Conservation (phyloP, 1,140 invertebrate species). For the Calliphora vicina region DNA sequence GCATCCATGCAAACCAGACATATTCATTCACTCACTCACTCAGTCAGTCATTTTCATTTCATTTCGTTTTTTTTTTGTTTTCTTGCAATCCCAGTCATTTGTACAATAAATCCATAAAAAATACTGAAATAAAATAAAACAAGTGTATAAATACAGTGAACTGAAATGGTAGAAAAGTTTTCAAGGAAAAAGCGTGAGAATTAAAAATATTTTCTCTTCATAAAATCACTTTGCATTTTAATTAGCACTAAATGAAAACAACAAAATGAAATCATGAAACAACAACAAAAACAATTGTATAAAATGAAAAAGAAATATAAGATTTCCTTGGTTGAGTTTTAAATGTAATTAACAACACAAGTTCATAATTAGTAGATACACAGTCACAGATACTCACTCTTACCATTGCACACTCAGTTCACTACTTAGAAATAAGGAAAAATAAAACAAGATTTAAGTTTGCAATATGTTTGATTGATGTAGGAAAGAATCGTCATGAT, state of each 20-base stretch:
- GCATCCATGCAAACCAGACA: conserved; percentile 7
- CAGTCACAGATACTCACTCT: too few species aligned
- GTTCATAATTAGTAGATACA: neutral
- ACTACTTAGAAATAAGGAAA: too few species aligned
- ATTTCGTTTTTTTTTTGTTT: neutral
- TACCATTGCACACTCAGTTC: too few species aligned
- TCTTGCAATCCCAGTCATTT: too few species aligned
- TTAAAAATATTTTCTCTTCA: neutral
- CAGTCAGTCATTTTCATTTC: neutral
- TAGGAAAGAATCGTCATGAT: too few species aligned
- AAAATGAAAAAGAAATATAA: neutral
- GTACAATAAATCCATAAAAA: too few species aligned
- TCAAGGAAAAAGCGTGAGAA: neutral
- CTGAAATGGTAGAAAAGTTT: neutral
- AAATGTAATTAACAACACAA: conserved; percentile 1
- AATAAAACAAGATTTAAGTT: too few species aligned
- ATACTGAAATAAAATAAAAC: neutral
- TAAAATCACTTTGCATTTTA: neutral
- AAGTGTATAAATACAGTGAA: neutral
- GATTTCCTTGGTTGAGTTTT: neutral
- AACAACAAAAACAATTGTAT: neutral
- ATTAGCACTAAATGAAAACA: neutral
- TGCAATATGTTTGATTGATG: too few species aligned
- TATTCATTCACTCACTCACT: neutral
- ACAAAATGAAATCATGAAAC: neutral